Base-by-base conservation (phyloP, 2,888 invertebrate genomes). In the Tetragonula carbonaria region DNA sequence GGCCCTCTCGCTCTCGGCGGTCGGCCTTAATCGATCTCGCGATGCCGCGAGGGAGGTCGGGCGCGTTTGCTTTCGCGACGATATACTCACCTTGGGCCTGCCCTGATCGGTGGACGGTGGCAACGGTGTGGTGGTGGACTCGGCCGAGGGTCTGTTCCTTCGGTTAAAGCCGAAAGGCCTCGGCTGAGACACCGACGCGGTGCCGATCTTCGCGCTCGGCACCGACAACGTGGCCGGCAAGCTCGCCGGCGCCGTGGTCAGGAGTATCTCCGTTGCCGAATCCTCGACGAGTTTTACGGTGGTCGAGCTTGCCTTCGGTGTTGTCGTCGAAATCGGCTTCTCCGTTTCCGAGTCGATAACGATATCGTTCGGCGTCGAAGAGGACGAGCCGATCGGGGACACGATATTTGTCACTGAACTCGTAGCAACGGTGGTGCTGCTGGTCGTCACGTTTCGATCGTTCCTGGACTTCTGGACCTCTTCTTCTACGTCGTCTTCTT, bases 91-190 rank as follows among this genome's bases (percentile, higher is more conserved):
- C 94, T 94, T 94, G 76, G 91, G 75, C 84, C 93, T 91, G 78
- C 91, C 81, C 71, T 92, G 88, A 78, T 93, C 93, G 82, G 87
- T 92, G 78, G 87, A 74, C 50, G 90, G 80, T 38, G 91, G 70
- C n/a, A 85, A 55, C 38, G 88, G 85, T 6, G 87, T 85, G 76
- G 89, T 87, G 83, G 90, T 82, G 86, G 92, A 89, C 85, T 91
- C 87, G 53, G 91, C 89, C 65, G 91, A 78, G 55, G 95, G 95
- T 91, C 95, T 95, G 87, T 93, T 95, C 90, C 95, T 93, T 89
- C 95, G 93, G 63, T 95, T 94, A 88, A 95, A 95, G 91, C 95
- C 95, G 91, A 95, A 96, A 38, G 95, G 95, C 93, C 95, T 94
- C 86, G 95, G 95, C 93, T 95, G 95, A 88, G 95, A 95, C 85